Base-by-base conservation (phyloP, 2,113 vertebrate species). In the Tragelaphus scriptus region DNA sequence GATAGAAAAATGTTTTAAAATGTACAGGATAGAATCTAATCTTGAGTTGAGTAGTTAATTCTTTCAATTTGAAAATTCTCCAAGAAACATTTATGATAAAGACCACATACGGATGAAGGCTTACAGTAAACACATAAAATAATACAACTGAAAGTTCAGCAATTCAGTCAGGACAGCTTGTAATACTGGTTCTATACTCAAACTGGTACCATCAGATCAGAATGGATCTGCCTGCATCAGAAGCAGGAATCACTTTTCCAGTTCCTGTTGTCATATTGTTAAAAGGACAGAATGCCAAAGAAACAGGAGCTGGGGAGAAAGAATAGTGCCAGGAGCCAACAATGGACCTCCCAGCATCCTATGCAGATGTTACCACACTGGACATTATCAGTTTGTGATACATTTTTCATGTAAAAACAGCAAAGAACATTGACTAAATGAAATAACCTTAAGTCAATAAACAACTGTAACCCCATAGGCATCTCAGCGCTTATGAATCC, bases 241-340 rank as follows among this genome's bases (percentile, higher is more conserved):
- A 97, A 85, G 93, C 97, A 95, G 95, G 84, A 98, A 58, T 98
- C 7, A 94, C 89, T 95, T 98, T 98, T 97, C 97, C 92, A 88
- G 53, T 95, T 98, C 91, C 93, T 94, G 44, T 97, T 98, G 92
- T 98, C 94, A 97, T 96, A 92, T 80, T 97, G 95, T 98, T 98
- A 97, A 93, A 19, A 88, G 96, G 97, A 96, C 94, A 98, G 98
- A 97, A 98, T 92, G 84, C 90, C 94, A 96, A 96, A 93, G 92
- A 82, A 92, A 97, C 63, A 97, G 87, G 98, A 98, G 92, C 96
- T 94, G 55, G 88, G 93, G 97, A 97, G 95, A 97, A 98, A 98
- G 96, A 97, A 94, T 75, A 96, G 92, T 92, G 88, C 92, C 96
- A 97, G 92, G 49, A 97, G 86, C 94, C 97, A 84, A 14, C n/a